A percentile compares a stretch with the other conserved stretches of the same genome.
Conservation (phyloP, 2,888 invertebrate genomes). For the Hydrotaea cyrtoneurina region DNA sequence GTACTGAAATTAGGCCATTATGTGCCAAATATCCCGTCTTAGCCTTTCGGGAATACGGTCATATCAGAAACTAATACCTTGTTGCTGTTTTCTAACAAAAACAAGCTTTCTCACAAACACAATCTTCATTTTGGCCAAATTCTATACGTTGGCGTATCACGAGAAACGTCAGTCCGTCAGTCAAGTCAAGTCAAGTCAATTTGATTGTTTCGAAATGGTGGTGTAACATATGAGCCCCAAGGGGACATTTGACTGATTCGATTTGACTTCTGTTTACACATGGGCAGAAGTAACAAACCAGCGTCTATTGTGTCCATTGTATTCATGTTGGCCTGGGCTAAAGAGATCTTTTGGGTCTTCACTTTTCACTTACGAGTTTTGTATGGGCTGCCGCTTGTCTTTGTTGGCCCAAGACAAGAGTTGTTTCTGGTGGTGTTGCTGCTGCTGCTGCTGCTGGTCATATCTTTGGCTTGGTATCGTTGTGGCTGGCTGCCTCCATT, state of each 20-base stretch:
- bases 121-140: neutral
- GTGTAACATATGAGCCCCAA: conserved; percentile 66
- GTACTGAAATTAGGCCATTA: no score
- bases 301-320: conserved; percentile 28
- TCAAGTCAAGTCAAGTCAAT: no score
- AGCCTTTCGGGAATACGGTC: no score
- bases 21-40: no score
- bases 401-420: conserved; percentile 1
- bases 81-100: neutral
- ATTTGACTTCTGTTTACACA: conserved; percentile 70
- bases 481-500: conserved; percentile 10
- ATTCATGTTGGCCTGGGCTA: neutral
- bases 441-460: no score
- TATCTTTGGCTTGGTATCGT: conserved; percentile 14
- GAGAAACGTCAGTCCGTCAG: neutral
- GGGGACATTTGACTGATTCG: conserved; percentile 69
- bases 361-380: no score
- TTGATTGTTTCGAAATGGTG: conserved; percentile 38
- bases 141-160: neutral
- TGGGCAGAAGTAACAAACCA: conserved; percentile 25
- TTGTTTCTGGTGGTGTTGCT: neutral
- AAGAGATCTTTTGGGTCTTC: conserved; percentile 8
- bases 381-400: conserved; percentile 10
- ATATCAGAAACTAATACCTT: no score
- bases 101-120: neutral